Percentiles rank a stretch among this genome's conserved stretches.
phyloP scores from a whole-genome alignment of 1,140 invertebrate genomes.

The Apis laboriosa region DNA sequence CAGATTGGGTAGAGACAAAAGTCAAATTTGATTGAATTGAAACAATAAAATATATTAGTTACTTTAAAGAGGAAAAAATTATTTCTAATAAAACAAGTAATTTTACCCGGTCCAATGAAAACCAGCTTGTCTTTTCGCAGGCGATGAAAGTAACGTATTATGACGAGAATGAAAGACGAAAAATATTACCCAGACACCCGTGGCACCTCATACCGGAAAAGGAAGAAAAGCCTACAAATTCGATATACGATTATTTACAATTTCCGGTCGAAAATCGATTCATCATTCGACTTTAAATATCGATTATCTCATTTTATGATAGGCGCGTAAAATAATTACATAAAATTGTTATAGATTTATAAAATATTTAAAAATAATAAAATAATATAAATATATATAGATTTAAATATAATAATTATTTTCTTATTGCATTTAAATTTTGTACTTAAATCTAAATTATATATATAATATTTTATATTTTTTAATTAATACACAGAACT shows the following conservation, averaged over 20 bases:
- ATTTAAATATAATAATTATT: neutral
- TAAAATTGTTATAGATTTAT: neutral
- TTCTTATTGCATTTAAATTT: neutral
- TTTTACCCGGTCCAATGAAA: conserved; percentile 63
- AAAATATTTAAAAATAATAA: neutral
- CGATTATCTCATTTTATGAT: conserved; percentile 26
- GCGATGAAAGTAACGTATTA: conserved; percentile 58
- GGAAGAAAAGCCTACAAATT: conserved; percentile 58
- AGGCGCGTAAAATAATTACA: conserved; percentile 11
- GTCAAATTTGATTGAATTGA: conserved; percentile 22
- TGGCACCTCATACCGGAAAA: conserved; percentile 72
- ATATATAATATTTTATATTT: neutral
- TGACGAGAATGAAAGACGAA: conserved; percentile 67
- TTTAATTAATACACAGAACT: no score
- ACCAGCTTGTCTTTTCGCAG: conserved; percentile 53
- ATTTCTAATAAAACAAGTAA: conserved; percentile 37
- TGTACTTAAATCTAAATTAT: neutral
- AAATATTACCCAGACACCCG: conserved; percentile 69
- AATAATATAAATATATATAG: neutral
- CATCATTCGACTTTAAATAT: neutral
- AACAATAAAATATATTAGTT: conserved; percentile 15
- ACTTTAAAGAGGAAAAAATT: conserved; percentile 14
- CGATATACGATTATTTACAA: conserved; percentile 36
- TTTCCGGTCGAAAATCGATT: conserved; percentile 49
- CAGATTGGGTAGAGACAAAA: conserved; percentile 27